Evolutionary conservation across 2,113 vertebrate genomes (phyloP).

Genomic region (Toxostoma redivivum): DNA sequence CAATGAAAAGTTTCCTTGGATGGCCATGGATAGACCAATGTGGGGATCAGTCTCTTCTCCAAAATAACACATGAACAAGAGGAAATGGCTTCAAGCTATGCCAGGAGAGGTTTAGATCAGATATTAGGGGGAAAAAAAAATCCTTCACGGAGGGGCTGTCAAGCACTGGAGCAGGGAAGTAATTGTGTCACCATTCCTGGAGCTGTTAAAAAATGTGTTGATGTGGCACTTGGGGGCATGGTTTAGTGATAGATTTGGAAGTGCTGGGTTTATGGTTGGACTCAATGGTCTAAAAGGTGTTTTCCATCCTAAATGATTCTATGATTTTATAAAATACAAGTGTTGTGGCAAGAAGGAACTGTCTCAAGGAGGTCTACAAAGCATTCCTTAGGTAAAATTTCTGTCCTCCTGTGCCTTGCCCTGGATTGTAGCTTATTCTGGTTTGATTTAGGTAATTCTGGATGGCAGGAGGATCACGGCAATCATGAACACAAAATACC

Average conservation of each 20-base stretch:
- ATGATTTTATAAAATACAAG: neutral
- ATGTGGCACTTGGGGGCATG: neutral
- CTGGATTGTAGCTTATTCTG: neutral
- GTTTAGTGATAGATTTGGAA: neutral
- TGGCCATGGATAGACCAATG: neutral
- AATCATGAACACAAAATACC: neutral
- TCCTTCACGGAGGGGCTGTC: no score
- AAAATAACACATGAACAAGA: neutral
- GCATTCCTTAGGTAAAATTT: neutral
- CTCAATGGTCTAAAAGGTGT: neutral
- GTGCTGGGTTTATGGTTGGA: neutral
- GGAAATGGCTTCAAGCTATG: neutral
- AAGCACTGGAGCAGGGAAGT: neutral
- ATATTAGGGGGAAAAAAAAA: neutral
- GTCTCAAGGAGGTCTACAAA: neutral
- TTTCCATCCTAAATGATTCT: neutral
- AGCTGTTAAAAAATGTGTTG: neutral
- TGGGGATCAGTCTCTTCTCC: neutral
- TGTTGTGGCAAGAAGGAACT: neutral
- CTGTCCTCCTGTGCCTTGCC: neutral
- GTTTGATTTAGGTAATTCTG: neutral
- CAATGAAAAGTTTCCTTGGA: neutral
- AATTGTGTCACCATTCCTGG: neutral
- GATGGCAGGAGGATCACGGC: neutral
- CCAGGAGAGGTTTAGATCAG: neutral